phyloP scores from a whole-genome alignment of 2,797 vertebrate species.

The Telmatherina bonti region DNA sequence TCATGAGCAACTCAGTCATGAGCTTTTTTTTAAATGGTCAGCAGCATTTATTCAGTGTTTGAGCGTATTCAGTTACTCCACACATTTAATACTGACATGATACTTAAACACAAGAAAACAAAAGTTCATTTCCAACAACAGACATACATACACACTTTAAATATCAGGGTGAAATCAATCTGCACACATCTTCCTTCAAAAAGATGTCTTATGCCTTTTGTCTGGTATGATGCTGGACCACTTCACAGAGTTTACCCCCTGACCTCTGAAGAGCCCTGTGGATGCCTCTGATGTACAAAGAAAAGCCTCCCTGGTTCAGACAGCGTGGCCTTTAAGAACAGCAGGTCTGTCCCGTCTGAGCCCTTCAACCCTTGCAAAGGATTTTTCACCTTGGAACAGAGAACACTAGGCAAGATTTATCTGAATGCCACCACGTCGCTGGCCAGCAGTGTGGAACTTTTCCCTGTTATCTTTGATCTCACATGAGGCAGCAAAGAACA shows the following conservation, averaged over 20 bases:
- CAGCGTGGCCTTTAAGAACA: constrained; percentile 60
- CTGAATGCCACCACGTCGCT: constrained; percentile 37
- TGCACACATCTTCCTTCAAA: constrained; percentile 21
- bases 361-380: constrained; percentile 47
- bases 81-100: constrained; percentile 2
- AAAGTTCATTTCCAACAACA: background rate
- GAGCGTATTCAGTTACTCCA: background rate
- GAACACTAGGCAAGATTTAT: constrained; percentile 27
- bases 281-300: constrained; percentile 47
- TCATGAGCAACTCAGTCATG: background rate
- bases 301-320: constrained; percentile 37
- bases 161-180: constrained; percentile 13
- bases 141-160: background rate
- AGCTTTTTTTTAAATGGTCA: background rate
- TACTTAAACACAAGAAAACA: background rate
- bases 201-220: constrained; percentile 17
- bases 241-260: constrained; percentile 33
- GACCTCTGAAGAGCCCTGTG: constrained; percentile 32
- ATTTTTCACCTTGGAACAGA: constrained; percentile 14
- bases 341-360: constrained; percentile 36
- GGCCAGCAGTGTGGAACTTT: background rate
- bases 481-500: background rate
- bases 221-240: constrained; percentile 36
- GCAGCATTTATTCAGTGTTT: background rate
- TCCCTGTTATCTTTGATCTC: constrained; percentile 7